Base-by-base conservation (phyloP, 2,113 vertebrate species). In the Corydoras sp. region DNA sequence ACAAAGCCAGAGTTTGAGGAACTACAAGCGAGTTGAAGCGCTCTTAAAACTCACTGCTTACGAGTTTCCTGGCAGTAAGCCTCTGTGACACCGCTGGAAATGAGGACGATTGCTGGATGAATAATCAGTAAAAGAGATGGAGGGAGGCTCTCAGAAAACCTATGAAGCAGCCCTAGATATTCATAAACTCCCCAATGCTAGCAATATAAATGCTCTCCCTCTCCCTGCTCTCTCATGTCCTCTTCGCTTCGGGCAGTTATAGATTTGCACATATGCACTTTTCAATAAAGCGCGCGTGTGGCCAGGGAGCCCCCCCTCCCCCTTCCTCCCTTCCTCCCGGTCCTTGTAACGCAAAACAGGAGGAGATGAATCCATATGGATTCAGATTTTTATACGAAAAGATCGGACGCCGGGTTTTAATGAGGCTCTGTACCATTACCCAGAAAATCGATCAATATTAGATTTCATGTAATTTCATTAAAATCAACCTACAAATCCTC, bases 291-390 rank as follows among this genome's bases (percentile, higher is more conserved):
- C 3, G 4, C 5, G 1, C 32, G 58, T 14, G 7, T 0, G 62
- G 54, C 15, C 58, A 63, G 12, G 30, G 18, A 66, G 51, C 51
- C 51, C 31, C 31, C 10, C 53, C 11, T 5, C 4, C 10, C 12
- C 10, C 13, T 50, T 63, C 24, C 60, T 53, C 10, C 51, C 11
- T 10, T 55, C 24, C 35, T 43, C 35, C 35, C 35, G 4, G 7
- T 43, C 35, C 35, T 43, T 43, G 12, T 72, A 63, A 72, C 62
- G 29, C 64, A 29, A 81, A 80, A 55, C 54, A 14, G 6, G n/a
- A 56, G 54, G 53, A 10, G 65, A 60, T 54, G 51, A 71, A 83
- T 81, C 80, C 69, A 66, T 79, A 73, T 81, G 43, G 63, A 75
- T 73, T 68, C 9, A 53, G 51, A 53, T 53, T 53, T 53, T 43